Percentiles rank a stretch among this genome's conserved stretches.
Evolutionary conservation across 1,140 invertebrate genomes (phyloP).

Genomic region (Penaeus chinensis): DNA sequence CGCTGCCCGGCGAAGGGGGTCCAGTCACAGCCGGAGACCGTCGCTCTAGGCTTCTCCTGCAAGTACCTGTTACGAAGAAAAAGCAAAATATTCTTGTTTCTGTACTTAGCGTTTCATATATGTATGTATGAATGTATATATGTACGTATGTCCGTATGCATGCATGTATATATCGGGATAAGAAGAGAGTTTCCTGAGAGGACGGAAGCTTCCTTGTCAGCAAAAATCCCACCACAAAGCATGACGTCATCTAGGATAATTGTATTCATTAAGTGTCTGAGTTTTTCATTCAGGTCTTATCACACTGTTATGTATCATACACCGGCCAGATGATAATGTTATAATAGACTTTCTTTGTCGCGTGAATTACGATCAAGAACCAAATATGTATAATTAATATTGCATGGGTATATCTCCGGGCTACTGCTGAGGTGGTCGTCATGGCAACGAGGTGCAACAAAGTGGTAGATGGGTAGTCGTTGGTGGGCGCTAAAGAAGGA

Average conservation of each 20-base stretch:
- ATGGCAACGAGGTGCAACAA: not conserved
- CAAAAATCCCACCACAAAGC: no score
- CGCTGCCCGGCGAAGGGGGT: no score
- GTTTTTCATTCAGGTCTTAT: constrained; percentile 41
- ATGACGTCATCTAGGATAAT: no score
- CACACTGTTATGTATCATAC: constrained; percentile 57
- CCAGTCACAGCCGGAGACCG: no score
- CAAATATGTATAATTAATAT: constrained; percentile 30
- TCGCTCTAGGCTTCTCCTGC: no score
- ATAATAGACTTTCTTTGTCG: constrained; percentile 29
- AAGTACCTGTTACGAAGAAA: no score
- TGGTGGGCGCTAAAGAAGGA: no score
- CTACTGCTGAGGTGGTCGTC: not conserved
- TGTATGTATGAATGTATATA: constrained; percentile 27
- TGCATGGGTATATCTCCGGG: not conserved
- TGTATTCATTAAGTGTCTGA: constrained; percentile 19
- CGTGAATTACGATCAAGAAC: constrained; percentile 29
- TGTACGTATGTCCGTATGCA: constrained; percentile 3
- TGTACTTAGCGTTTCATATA: constrained; percentile 1
- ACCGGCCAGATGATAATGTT: not conserved
- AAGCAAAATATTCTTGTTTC: no score
- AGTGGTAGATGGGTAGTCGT: no score
- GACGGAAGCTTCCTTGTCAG: not conserved
- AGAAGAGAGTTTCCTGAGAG: no score
- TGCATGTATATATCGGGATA: constrained; percentile 22